Percentiles rank a stretch among this genome's conserved stretches.
These are phyloP conservation scores for Pelmatolapia mariae DNA, from an alignment of 2,113 vertebrate species.

Conservation along the genomic window DNA sequence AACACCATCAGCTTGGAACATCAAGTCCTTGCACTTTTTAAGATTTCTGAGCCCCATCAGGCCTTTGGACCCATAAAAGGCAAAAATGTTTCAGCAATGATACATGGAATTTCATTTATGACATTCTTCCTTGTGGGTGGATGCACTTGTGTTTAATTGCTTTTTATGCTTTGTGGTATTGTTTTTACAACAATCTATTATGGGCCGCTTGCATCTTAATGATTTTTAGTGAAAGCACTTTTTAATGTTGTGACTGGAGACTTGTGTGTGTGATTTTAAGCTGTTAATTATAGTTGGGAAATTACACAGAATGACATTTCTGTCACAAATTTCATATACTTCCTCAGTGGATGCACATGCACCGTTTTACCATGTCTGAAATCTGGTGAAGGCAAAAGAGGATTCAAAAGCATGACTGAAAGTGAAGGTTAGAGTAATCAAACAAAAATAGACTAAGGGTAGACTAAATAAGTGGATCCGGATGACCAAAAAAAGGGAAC, in stretches of 20 bases:
- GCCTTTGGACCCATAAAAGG: slow-evolving; percentile 45
- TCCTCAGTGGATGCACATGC: not conserved
- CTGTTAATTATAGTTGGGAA: not conserved
- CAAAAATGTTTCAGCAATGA: slow-evolving; percentile 21
- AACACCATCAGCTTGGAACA: not conserved
- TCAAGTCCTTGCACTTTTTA: not conserved
- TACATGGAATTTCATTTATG: slow-evolving; percentile 56
- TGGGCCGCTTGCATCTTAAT: not conserved
- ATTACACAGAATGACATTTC: not conserved
- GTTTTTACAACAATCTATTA: not conserved
- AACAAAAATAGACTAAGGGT: not conserved
- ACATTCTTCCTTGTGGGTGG: not conserved
- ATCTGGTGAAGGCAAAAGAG: not conserved
- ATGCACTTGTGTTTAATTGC: not conserved
- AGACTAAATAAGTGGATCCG: not conserved
- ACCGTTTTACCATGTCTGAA: not conserved
- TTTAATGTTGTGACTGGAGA: not conserved
- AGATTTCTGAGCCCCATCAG: not conserved
- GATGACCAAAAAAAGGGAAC: not conserved
- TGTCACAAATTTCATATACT: not conserved
- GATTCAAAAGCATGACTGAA: fast-evolving
- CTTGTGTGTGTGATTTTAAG: not conserved
- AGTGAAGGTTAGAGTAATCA: not conserved
- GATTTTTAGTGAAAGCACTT: not conserved
- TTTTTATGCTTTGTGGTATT: not conserved